Conservation (phyloP, 2,113 vertebrate genomes). For the Oceanites oceanicus region DNA sequence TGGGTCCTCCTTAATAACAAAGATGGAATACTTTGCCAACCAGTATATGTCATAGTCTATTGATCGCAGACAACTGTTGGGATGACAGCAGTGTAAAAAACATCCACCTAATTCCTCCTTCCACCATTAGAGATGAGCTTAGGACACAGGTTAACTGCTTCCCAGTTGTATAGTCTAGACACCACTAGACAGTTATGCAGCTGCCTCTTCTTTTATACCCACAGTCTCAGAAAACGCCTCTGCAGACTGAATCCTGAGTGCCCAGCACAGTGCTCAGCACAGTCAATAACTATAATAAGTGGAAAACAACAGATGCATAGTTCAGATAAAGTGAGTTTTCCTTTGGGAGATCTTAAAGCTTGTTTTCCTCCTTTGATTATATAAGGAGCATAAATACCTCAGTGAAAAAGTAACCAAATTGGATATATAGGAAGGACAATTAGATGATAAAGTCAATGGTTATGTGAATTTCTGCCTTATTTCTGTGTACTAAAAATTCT, state of each 20-base stretch:
- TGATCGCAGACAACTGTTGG: neutral
- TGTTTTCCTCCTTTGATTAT: neutral
- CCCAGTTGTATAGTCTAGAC: neutral
- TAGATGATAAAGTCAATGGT: neutral
- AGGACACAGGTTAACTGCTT: neutral
- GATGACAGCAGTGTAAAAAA: neutral
- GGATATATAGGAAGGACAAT: neutral
- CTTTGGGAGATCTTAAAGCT: neutral
- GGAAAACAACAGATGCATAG: neutral
- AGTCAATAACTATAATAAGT: neutral
- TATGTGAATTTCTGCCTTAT: neutral
- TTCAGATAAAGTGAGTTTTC: neutral
- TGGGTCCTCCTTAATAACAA: neutral
- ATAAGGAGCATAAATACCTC: neutral
- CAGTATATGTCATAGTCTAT: neutral
- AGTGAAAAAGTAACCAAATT: neutral
- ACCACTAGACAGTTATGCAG: neutral
- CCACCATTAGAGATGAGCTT: neutral
- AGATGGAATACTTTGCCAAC: neutral
- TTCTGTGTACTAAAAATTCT: neutral
- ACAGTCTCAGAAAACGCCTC: neutral
- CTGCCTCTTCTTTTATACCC: neutral
- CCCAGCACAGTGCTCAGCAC: neutral
- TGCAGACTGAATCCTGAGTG: neutral
- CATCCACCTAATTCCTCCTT: neutral